phyloP scores from a whole-genome alignment of 1,140 invertebrate species.

The Drosophila nikananu region DNA sequence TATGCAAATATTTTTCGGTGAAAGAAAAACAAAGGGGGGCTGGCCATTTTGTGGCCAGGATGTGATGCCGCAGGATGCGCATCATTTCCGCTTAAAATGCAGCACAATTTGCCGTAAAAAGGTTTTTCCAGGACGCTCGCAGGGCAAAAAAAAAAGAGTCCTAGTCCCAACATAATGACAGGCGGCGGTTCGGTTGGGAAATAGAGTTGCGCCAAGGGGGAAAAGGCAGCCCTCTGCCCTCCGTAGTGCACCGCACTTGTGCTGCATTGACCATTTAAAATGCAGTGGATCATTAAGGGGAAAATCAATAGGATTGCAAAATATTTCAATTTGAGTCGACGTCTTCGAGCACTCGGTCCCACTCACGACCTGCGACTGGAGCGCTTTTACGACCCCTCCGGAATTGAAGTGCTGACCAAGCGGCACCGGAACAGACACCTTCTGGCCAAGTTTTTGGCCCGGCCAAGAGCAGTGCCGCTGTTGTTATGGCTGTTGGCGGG shows the following conservation, averaged over 20 bases:
- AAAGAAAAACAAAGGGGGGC: constrained; percentile 44
- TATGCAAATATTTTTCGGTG: constrained; percentile 78
- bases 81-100: constrained; percentile 82
- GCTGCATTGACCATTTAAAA: constrained; percentile 68
- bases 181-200: constrained; percentile 34
- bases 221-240: background rate
- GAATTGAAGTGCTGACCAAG: constrained; percentile 63
- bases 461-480: constrained; percentile 27
- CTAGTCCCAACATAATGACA: constrained; percentile 58
- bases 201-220: background rate
- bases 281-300: constrained; percentile 72
- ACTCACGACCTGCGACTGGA: constrained; percentile 37
- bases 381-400: constrained; percentile 66
- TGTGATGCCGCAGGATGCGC: constrained; percentile 78
- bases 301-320: constrained; percentile 77
- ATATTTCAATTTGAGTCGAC: constrained; percentile 78
- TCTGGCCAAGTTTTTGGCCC: constrained; percentile 43
- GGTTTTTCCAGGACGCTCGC: constrained; percentile 49
- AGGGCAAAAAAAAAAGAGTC: constrained; percentile 24
- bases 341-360: constrained; percentile 18
- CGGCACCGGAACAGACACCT: constrained; percentile 45
- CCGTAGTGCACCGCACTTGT: constrained; percentile 17
- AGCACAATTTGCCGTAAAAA: constrained; percentile 81
- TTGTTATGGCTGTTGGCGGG: constrained; percentile 61
- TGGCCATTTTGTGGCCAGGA: constrained; percentile 76